Evolutionary conservation across 2,797 vertebrate genomes (phyloP).

Genomic region (Remorina albescens): DNA sequence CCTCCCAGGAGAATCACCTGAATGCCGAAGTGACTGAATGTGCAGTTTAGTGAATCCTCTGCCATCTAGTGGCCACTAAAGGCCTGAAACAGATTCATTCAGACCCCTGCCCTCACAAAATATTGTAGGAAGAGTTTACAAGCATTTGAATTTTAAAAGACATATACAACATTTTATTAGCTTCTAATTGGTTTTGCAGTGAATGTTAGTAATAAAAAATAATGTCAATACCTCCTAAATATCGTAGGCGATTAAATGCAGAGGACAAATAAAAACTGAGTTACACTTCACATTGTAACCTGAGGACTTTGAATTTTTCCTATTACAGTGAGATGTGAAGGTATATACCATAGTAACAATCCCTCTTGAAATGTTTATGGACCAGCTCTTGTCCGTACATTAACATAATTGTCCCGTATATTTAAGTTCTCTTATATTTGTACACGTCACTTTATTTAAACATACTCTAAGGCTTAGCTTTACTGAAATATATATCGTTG

Average conservation of each 20-base stretch:
- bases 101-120: not conserved
- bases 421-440: too few species aligned
- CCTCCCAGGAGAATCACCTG: constrained; percentile 62
- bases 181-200: not conserved
- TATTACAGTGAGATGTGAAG: too few species aligned
- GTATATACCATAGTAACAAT: too few species aligned
- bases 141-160: not conserved
- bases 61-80: constrained; percentile 73
- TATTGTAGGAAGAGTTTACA: not conserved
- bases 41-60: constrained; percentile 33
- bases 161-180: not conserved
- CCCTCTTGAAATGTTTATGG: too few species aligned
- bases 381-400: too few species aligned
- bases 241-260: not conserved
- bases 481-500: not conserved
- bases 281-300: too few species aligned
- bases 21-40: constrained; percentile 42
- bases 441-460: not conserved
- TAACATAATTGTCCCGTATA: too few species aligned
- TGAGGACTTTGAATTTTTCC: too few species aligned
- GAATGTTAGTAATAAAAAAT: not conserved
- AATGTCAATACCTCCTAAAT: not conserved
- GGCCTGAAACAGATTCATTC: not conserved
- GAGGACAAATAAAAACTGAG: too few species aligned
- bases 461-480: not conserved